A percentile compares a stretch with the other conserved stretches of the same genome.
These are phyloP conservation scores for Diabrotica undecimpunctata DNA, from an alignment of 1,140 invertebrate species.

Conservation along the genomic window DNA sequence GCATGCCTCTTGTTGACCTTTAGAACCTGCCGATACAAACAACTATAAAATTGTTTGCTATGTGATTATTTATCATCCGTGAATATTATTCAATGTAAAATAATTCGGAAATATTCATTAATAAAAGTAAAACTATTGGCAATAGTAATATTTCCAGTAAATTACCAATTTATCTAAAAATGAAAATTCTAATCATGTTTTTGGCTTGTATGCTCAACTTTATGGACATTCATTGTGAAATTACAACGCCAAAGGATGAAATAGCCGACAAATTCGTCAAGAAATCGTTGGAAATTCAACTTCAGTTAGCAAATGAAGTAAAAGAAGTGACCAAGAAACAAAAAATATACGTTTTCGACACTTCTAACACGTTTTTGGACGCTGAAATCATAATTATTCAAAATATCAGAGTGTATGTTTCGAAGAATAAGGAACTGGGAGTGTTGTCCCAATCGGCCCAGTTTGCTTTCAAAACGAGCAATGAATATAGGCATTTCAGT, in stretches of 20 bases:
- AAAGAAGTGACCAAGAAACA: not conserved
- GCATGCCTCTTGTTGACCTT: no score
- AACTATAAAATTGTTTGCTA: no score
- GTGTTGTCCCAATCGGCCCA: not conserved
- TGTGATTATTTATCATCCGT: no score
- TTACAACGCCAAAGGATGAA: not conserved
- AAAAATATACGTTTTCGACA: not conserved
- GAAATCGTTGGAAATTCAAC: not conserved
- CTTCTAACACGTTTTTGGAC: not conserved
- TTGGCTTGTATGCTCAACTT: no score
- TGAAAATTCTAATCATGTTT: no score
- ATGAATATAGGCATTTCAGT: not conserved
- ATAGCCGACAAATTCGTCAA: not conserved
- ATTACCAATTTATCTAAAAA: no score
- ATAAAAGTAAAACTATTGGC: no score
- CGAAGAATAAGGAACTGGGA: not conserved
- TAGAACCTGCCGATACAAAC: no score
- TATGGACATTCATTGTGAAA: no score
- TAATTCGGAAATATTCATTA: no score
- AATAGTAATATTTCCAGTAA: no score
- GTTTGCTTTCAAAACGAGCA: not conserved
- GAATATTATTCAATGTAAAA: no score
- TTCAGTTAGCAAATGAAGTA: not conserved
- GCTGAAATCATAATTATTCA: not conserved
- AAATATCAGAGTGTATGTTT: not conserved